A percentile compares a stretch with the other conserved stretches of the same genome.
Conservation (phyloP, 2,888 invertebrate species). For the Tanypteryx hageni region DNA sequence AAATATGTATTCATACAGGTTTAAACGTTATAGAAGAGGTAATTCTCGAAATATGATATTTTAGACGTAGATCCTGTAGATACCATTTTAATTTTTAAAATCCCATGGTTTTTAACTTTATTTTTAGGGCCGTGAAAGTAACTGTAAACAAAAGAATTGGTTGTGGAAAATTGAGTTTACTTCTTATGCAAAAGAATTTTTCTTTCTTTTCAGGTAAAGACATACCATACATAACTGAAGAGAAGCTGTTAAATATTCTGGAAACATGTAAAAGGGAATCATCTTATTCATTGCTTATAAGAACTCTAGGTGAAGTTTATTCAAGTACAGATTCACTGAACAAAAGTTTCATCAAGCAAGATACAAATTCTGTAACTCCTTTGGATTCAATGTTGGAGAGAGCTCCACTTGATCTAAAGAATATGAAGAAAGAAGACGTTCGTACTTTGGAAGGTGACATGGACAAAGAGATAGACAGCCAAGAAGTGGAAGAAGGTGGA, state of each 20-base stretch:
- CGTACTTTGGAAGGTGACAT: conserved; percentile 85
- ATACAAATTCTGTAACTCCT: conserved; percentile 74
- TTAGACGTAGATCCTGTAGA: neutral
- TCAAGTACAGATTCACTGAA: conserved; percentile 82
- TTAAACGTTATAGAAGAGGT: conserved; percentile 22
- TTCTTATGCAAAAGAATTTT: neutral
- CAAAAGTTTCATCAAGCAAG: conserved; percentile 81
- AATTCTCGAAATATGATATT: neutral
- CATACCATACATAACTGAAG: conserved; percentile 83
- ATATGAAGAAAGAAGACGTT: conserved; percentile 84
- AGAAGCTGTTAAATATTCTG: conserved; percentile 84
- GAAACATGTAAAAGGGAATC: conserved; percentile 84
- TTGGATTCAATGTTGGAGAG: conserved; percentile 77
- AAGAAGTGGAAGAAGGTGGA: conserved; percentile 75
- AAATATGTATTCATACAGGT: neutral
- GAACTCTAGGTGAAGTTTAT: conserved; percentile 88
- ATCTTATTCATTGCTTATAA: conserved; percentile 84
- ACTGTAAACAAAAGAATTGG: neutral
- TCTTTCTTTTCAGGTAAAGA: conserved; percentile 71
- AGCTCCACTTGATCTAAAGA: conserved; percentile 77
- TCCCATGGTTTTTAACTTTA: neutral
- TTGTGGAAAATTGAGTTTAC: neutral
- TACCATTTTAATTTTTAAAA: neutral
- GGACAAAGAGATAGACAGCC: conserved; percentile 91
- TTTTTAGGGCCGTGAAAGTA: conserved; percentile 26